Evolutionary conservation across 1,140 invertebrate species (phyloP).

Genomic region (Cotesia typhae): DNA sequence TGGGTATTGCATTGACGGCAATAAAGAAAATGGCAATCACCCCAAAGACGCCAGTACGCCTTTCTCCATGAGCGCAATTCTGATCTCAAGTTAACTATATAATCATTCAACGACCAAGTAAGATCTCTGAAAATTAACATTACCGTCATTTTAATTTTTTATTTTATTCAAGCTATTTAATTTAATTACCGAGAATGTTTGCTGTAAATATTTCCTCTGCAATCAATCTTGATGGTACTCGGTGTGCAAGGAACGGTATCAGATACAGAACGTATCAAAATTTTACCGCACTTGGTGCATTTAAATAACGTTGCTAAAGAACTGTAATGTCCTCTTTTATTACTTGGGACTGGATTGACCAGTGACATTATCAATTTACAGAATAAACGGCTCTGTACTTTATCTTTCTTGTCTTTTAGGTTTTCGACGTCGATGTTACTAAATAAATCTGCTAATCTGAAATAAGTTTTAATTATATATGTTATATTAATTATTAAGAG

Average conservation of each 20-base stretch:
- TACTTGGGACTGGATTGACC: slow-evolving; percentile 75
- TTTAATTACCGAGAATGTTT: slow-evolving; percentile 69
- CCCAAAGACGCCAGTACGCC: slow-evolving; percentile 94
- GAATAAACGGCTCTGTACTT: slow-evolving; percentile 83
- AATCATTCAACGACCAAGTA: slow-evolving; percentile 84
- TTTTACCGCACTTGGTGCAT: slow-evolving; percentile 72
- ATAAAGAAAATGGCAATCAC: slow-evolving; percentile 82
- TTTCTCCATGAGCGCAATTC: slow-evolving; percentile 86
- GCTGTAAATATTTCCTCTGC: slow-evolving; percentile 74
- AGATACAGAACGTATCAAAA: slow-evolving; percentile 71
- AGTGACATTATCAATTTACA: slow-evolving; percentile 82
- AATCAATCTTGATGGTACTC: slow-evolving; percentile 75
- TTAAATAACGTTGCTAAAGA: slow-evolving; percentile 79
- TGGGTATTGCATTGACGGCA: slow-evolving; percentile 79
- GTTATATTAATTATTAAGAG: slow-evolving; percentile 18
- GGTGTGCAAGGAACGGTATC: slow-evolving; percentile 74
- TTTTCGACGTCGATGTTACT: slow-evolving; percentile 81
- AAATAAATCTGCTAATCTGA: slow-evolving; percentile 80
- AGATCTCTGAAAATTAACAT: slow-evolving; percentile 69
- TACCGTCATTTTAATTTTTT: not conserved
- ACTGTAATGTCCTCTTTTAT: slow-evolving; percentile 78
- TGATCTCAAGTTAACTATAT: slow-evolving; percentile 77
- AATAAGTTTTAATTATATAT: slow-evolving; percentile 40
- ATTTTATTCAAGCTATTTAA: slow-evolving; percentile 28
- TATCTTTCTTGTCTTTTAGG: slow-evolving; percentile 82